phyloP scores from a whole-genome alignment of 2,113 vertebrate genomes.

The Danionella cerebrum region DNA sequence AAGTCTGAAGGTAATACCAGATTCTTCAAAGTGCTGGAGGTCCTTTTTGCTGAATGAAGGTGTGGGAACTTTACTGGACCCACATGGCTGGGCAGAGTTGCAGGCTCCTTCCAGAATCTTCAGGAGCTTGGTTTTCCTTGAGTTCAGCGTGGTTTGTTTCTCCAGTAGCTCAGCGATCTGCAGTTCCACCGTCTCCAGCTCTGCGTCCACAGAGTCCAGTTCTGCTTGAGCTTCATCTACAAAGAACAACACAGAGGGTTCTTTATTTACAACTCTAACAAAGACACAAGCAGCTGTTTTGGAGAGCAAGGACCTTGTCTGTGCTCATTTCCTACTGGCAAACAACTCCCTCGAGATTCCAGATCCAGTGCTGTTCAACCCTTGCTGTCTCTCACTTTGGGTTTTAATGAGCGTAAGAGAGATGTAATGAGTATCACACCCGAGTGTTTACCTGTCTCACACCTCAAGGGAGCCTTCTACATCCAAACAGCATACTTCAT shows the following conservation, averaged over 20 bases:
- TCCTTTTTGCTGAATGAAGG: slow-evolving; percentile 59
- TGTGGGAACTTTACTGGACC: slow-evolving; percentile 39
- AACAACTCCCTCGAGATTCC: not conserved
- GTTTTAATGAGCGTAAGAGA: slow-evolving; percentile 27
- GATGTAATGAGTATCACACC: slow-evolving; percentile 15
- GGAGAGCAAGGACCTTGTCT: not conserved
- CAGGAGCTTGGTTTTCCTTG: slow-evolving; percentile 67
- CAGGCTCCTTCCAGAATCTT: slow-evolving; percentile 66
- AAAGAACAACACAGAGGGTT: too few species aligned
- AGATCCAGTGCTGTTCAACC: not conserved
- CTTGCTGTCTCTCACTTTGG: slow-evolving; percentile 44
- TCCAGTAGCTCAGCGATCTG: slow-evolving; percentile 83
- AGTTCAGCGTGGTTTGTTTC: slow-evolving; percentile 72
- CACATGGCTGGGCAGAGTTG: slow-evolving; percentile 39
- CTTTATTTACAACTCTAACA: too few species aligned
- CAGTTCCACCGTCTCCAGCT: slow-evolving; percentile 77
- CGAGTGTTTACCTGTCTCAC: slow-evolving; percentile 3
- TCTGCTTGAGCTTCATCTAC: slow-evolving; percentile 75
- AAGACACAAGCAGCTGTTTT: not conserved
- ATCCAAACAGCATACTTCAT: not conserved
- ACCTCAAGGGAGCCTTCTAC: not conserved
- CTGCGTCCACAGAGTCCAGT: slow-evolving; percentile 71
- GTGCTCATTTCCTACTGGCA: not conserved
- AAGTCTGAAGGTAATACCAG: slow-evolving; percentile 74
- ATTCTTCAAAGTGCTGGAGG: slow-evolving; percentile 67